Base-by-base conservation (phyloP, 2,888 invertebrate genomes). In the Zonitis immaculata region DNA sequence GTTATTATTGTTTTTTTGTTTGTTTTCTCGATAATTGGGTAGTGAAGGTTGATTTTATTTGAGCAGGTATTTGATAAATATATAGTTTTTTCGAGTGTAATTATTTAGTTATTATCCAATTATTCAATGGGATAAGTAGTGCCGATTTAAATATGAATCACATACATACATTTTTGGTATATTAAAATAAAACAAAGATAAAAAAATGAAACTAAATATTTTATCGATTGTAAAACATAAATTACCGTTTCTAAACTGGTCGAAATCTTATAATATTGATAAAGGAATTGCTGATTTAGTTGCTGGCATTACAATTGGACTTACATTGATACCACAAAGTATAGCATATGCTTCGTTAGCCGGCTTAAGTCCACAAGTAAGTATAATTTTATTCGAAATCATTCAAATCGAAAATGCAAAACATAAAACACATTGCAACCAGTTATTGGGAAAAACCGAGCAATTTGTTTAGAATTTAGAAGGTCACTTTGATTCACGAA, bases 321-420 rank as follows among this genome's bases (percentile, higher is more conserved):
- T 90, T 44, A 89, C 89, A 1, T 80, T 89, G 49, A 85, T 90
- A 62, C 90, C 89, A 1, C 89, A 89, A 74, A 85, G 86, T 12
- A 83, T 90, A 62, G 90, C 89, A 1, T 88, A 89, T 68, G 87
- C 89, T 5, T 82, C 83, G 16, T 77, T 89, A 27, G 89, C 89
- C 9, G 86, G 86, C 52, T 77, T 89, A 42, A 84, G 84, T 61
- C 85, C 88, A 9, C 85, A 88, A 81, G 88, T 88, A 76, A 72
- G 62, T 72, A 42, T n/a, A n/a, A n/a, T n/a, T n/a, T n/a, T n/a
- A n/a, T n/a, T n/a, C n/a, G n/a, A n/a, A n/a, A n/a, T n/a, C n/a
- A n/a, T n/a, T n/a, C n/a, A n/a, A n/a, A n/a, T n/a, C n/a, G n/a
- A n/a, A n/a, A n/a, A n/a, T n/a, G n/a, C n/a, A n/a, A n/a, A n/a